phyloP scores from a whole-genome alignment of 2,888 invertebrate species.

The Brachynemurus nebulosus region DNA sequence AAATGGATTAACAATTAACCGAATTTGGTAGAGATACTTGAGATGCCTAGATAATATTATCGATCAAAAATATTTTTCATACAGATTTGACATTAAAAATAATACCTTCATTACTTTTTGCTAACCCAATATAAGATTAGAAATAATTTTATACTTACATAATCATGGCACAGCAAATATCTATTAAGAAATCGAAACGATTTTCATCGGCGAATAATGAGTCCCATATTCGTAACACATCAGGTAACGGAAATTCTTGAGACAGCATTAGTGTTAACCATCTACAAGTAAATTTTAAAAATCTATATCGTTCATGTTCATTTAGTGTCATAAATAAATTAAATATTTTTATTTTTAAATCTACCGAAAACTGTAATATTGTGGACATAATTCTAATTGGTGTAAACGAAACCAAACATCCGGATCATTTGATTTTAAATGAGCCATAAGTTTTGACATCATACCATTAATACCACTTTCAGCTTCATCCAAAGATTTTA shows the following conservation, averaged over 20 bases:
- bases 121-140: too few species aligned
- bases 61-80: too few species aligned
- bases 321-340: constrained; percentile 12
- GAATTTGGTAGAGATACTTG: too few species aligned
- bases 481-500: constrained; percentile 87
- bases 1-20: too few species aligned
- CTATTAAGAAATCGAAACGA: constrained; percentile 81
- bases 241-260: constrained; percentile 95
- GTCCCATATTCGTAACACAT: constrained; percentile 96
- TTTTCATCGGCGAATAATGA: constrained; percentile 81
- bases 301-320: too few species aligned
- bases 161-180: constrained; percentile 95
- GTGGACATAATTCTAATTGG: constrained; percentile 78
- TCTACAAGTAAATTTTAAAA: constrained; percentile 45
- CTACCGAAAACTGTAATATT: constrained; percentile 92
- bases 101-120: too few species aligned
- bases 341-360: neutral
- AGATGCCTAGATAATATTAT: too few species aligned
- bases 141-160: too few species aligned
- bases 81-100: too few species aligned
- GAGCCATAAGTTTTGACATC: constrained; percentile 70
- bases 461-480: constrained; percentile 81
- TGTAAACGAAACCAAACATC: constrained; percentile 64
- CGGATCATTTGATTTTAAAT: constrained; percentile 63
- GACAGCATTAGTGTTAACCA: constrained; percentile 93